Evolutionary conservation across 37 sponge, comb jelly and placozoan genomes (phyloP).

Genomic region (Bolinopsis microptera): DNA sequence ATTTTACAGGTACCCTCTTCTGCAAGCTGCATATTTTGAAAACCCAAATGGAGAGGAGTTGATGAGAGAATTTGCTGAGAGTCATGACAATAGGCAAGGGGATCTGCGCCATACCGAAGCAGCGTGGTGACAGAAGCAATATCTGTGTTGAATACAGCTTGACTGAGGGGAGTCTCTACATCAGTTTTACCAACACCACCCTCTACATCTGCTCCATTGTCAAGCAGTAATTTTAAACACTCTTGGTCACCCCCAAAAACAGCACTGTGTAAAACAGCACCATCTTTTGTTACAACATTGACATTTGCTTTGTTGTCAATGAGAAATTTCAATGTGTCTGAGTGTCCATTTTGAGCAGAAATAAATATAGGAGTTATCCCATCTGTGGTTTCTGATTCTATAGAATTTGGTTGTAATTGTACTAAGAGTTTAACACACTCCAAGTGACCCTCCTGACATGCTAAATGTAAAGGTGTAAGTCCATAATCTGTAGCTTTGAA

Average conservation of each 20-base stretch:
- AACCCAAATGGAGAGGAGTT: constrained; percentile 38
- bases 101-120: constrained; percentile 11
- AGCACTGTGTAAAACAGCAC: constrained; percentile 38
- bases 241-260: neutral
- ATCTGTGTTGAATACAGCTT: constrained; percentile 35
- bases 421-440: neutral
- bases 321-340: neutral
- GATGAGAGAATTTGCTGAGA: constrained; percentile 35
- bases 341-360: constrained; percentile 41
- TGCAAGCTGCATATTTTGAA: neutral
- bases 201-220: constrained; percentile 35
- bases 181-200: constrained; percentile 45
- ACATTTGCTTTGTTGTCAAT: neutral
- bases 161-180: constrained; percentile 47
- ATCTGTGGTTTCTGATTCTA: constrained; percentile 2
- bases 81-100: neutral
- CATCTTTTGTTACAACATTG: constrained; percentile 31
- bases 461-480: constrained; percentile 40
- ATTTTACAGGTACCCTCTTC: neutral
- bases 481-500: constrained; percentile 58
- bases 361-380: constrained; percentile 54
- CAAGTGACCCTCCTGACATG: constrained; percentile 21
- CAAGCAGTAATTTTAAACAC: neutral
- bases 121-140: neutral
- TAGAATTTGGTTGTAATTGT: neutral